A percentile compares a stretch with the other conserved stretches of the same genome.
phyloP scores from a whole-genome alignment of 2,888 invertebrate species.

The Euclidia mi region DNA sequence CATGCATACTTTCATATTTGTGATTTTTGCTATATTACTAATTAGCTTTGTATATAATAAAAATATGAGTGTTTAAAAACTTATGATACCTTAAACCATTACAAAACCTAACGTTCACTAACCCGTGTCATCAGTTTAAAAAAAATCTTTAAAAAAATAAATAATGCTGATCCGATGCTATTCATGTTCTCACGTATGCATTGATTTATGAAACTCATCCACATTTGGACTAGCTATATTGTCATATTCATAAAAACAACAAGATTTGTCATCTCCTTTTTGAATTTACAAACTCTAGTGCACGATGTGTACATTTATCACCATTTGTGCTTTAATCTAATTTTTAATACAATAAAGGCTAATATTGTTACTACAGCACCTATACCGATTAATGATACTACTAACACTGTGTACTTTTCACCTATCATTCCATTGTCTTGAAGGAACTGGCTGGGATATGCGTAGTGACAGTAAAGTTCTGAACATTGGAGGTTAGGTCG shows the following conservation, averaged over 20 bases:
- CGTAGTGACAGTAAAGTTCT: constrained; percentile 93
- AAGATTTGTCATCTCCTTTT: too few relatives aligned
- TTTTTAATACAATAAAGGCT: constrained; percentile 92
- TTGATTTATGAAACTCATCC: too few relatives aligned
- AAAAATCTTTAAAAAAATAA: too few relatives aligned
- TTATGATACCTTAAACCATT: constrained; percentile 14
- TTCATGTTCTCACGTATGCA: too few relatives aligned
- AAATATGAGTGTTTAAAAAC: constrained; percentile 18
- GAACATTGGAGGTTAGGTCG: constrained; percentile 94
- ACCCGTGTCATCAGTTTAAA: too few relatives aligned
- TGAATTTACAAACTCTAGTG: background rate
- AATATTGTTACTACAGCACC: constrained; percentile 91
- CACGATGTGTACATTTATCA: constrained; percentile 47
- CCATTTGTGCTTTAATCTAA: constrained; percentile 90
- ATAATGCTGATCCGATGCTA: too few relatives aligned
- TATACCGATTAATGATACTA: constrained; percentile 91
- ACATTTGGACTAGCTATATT: background rate
- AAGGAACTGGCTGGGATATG: constrained; percentile 93
- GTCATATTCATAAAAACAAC: constrained; percentile 1
- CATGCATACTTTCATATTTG: too few relatives aligned
- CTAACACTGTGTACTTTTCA: constrained; percentile 92
- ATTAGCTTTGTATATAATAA: constrained; percentile 18
- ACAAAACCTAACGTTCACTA: constrained; percentile 1
- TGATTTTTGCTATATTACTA: background rate
- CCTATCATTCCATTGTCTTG: constrained; percentile 92